These are phyloP conservation scores for Tribolium freemani DNA, from an alignment of 2,888 invertebrate species.

Conservation along the genomic window DNA sequence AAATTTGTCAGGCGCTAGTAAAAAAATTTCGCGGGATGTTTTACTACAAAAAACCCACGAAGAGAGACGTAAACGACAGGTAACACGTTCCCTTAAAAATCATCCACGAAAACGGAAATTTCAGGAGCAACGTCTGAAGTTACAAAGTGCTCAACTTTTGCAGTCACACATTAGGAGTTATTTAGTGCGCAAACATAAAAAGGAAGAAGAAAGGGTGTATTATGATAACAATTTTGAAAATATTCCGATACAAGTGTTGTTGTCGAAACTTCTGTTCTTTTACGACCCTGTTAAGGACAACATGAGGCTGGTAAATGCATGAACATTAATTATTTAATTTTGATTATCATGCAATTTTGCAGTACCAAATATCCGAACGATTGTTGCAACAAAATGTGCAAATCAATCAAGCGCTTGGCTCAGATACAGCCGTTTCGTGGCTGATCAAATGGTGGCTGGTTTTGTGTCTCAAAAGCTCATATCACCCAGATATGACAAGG, in stretches of 20 bases:
- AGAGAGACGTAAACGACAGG: slow-evolving; percentile 90
- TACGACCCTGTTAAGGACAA: slow-evolving; percentile 79
- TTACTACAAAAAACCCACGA: slow-evolving; percentile 85
- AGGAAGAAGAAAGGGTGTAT: slow-evolving; percentile 75
- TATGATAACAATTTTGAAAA: slow-evolving; percentile 75
- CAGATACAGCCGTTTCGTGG: slow-evolving; percentile 67
- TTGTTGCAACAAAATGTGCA: slow-evolving; percentile 66
- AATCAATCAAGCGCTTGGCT: slow-evolving; percentile 60
- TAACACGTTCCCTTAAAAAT: slow-evolving; percentile 58
- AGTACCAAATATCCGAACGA: slow-evolving; percentile 67
- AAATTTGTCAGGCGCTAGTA: slow-evolving; percentile 90
- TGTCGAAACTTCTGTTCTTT: slow-evolving; percentile 83
- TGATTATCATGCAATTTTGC: slow-evolving; percentile 40
- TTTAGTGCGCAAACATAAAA: slow-evolving; percentile 77
- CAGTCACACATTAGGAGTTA: slow-evolving; percentile 87
- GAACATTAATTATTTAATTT: too few species aligned
- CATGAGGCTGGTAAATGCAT: slow-evolving; percentile 73
- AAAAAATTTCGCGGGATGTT: slow-evolving; percentile 78
- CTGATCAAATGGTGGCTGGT: slow-evolving; percentile 64
- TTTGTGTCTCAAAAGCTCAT: slow-evolving; percentile 60
- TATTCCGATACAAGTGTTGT: slow-evolving; percentile 71
- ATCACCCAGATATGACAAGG: slow-evolving; percentile 68
- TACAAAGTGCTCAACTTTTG: slow-evolving; percentile 83
- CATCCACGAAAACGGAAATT: slow-evolving; percentile 45
- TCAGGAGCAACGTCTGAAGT: slow-evolving; percentile 79